These are phyloP conservation scores for Helarctos malayanus DNA, from an alignment of 2,797 vertebrate genomes.

Conservation along the genomic window DNA sequence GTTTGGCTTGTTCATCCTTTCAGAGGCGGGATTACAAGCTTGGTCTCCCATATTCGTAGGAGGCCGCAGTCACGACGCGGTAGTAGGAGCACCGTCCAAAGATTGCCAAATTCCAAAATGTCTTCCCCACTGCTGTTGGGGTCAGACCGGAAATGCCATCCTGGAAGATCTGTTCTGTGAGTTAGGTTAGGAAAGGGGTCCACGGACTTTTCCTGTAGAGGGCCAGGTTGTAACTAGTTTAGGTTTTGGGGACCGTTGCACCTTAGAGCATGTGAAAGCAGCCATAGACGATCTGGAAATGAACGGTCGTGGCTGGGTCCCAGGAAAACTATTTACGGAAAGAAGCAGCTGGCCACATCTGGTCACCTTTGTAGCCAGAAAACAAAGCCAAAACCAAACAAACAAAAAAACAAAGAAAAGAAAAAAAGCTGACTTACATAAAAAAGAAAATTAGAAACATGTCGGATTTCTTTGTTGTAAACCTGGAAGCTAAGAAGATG, in stretches of 20 bases:
- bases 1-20: not conserved
- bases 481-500: not conserved
- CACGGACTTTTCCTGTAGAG: not conserved
- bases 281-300: not conserved
- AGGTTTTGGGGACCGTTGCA: not conserved
- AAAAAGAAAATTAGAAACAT: not conserved
- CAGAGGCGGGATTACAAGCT: not conserved
- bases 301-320: not conserved
- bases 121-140: not conserved
- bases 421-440: not conserved
- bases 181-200: not conserved
- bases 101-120: not conserved
- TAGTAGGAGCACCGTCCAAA: not conserved
- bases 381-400: not conserved
- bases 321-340: not conserved
- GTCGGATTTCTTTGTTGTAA: not conserved
- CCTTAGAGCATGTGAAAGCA: not conserved
- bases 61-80: not conserved
- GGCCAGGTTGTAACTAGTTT: not conserved
- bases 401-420: not conserved
- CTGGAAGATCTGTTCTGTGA: not conserved
- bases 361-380: not conserved
- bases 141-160: not conserved
- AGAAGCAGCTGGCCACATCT: not conserved
- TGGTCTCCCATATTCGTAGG: not conserved